A percentile compares a stretch with the other conserved stretches of the same genome.
Evolutionary conservation across 2,888 invertebrate species (phyloP).

Genomic region (Gryllus longicercus): DNA sequence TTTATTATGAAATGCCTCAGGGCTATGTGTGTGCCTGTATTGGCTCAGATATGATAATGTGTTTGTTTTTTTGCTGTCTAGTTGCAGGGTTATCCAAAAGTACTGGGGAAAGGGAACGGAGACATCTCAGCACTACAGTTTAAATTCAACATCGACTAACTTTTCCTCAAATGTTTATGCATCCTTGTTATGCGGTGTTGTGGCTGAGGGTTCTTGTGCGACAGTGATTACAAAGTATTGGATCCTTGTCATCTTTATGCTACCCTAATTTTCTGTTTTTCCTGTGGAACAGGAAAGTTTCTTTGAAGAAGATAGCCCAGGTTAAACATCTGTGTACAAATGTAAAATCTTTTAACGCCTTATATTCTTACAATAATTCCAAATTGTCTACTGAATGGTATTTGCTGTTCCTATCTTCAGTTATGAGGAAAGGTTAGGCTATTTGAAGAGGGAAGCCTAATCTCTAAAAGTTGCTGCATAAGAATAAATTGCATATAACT

Average conservation of each 20-base stretch:
- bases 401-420: conserved; percentile 17
- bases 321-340: background rate
- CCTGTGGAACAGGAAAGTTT: background rate
- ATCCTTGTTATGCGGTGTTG: background rate
- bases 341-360: background rate
- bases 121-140: conserved; percentile 35
- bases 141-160: conserved; percentile 33
- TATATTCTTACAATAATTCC: background rate
- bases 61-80: conserved; percentile 40
- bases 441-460: conserved; percentile 12
- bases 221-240: background rate
- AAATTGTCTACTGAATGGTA: background rate
- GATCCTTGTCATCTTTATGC: background rate
- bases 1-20: background rate
- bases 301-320: background rate
- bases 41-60: conserved; percentile 60
- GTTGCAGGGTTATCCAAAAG: conserved; percentile 58
- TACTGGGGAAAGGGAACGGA: conserved; percentile 37
- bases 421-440: conserved; percentile 37
- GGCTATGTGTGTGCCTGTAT: conserved; percentile 39
- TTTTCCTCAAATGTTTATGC: conserved; percentile 35
- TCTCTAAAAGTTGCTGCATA: conserved; percentile 1
- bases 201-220: conserved; percentile 7
- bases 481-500: conserved; percentile 20
- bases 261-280: background rate